Evolutionary conservation across 2,888 invertebrate species (phyloP).

Genomic region (Diarsia rubi): DNA sequence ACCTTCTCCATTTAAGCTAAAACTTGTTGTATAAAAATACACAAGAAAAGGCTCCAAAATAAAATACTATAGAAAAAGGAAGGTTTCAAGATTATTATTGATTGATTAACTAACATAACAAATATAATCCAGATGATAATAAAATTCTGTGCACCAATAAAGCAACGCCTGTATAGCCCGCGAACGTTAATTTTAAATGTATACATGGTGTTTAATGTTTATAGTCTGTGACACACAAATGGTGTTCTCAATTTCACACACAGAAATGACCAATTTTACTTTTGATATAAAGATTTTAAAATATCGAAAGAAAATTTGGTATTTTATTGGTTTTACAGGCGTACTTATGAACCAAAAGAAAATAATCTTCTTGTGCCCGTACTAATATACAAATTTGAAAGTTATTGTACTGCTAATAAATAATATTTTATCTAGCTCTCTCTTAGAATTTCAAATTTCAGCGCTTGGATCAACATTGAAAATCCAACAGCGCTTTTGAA

Average conservation of each 20-base stretch:
- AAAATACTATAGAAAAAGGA: no score
- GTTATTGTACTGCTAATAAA: neutral
- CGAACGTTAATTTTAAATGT: constrained; percentile 41
- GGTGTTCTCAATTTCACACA: constrained; percentile 2
- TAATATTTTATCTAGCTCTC: neutral
- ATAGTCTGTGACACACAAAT: constrained; percentile 49
- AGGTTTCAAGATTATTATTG: neutral
- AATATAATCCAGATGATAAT: no score
- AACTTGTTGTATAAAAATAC: neutral
- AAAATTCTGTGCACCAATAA: constrained; percentile 44
- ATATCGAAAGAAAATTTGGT: constrained; percentile 6
- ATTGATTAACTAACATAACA: neutral
- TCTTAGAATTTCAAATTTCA: neutral
- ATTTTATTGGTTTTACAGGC: constrained; percentile 3
- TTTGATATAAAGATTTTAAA: neutral
- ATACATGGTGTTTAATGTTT: constrained; percentile 48
- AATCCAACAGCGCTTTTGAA: neutral
- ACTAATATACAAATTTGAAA: neutral
- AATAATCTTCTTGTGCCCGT: neutral
- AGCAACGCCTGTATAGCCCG: constrained; percentile 25
- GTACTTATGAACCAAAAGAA: neutral
- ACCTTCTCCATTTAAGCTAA: neutral
- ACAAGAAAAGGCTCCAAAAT: neutral
- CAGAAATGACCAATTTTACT: constrained; percentile 22
- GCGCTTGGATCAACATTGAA: neutral